Percentiles rank a stretch among this genome's conserved stretches.
These are phyloP conservation scores for Rhabdomys dilectus DNA, from an alignment of 2,113 vertebrate genomes.

Conservation along the genomic window DNA sequence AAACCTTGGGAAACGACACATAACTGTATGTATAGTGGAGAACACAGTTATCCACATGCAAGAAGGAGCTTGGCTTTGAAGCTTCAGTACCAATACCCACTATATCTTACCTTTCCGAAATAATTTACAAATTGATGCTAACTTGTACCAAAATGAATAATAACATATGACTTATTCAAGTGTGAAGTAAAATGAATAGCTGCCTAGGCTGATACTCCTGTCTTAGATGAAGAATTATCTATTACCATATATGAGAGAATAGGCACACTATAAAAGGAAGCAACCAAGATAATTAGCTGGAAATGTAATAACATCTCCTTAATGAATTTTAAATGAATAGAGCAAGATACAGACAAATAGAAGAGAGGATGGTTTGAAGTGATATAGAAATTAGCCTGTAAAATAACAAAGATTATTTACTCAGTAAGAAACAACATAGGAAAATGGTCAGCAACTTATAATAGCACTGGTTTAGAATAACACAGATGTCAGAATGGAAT, in stretches of 20 bases:
- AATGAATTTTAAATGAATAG: background rate
- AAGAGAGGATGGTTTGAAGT: too few relatives aligned
- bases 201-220: background rate
- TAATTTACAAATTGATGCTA: background rate
- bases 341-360: background rate
- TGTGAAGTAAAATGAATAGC: too few relatives aligned
- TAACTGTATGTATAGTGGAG: background rate
- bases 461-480: background rate
- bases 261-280: background rate
- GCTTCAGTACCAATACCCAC: rapidly evolving
- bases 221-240: too few relatives aligned
- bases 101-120: background rate
- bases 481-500: background rate
- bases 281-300: background rate
- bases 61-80: background rate
- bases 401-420: background rate
- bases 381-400: too few relatives aligned
- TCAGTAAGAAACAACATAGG: background rate
- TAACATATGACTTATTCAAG: too few relatives aligned
- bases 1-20: background rate
- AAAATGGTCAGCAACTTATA: background rate
- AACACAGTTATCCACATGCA: too few relatives aligned
- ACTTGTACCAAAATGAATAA: background rate
- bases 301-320: background rate
- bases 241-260: background rate